These are phyloP conservation scores for Frankliniella fusca DNA, from an alignment of 2,888 invertebrate genomes.

Conservation along the genomic window DNA sequence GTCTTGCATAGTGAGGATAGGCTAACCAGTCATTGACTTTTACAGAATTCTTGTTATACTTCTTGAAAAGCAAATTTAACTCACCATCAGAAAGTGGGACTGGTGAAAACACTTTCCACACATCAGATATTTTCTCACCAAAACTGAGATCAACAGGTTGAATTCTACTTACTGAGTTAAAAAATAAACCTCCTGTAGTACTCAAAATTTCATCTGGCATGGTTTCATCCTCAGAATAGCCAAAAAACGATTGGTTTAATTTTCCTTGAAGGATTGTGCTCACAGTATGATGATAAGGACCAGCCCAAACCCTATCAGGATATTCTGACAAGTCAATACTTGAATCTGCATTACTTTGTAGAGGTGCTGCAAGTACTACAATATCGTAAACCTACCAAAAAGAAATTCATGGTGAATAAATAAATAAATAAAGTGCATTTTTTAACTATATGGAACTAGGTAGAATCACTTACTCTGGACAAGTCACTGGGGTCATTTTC, in stretches of 20 bases:
- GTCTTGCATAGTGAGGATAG: conserved; percentile 52
- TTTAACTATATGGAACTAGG: no score
- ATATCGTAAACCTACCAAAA: conserved; percentile 50
- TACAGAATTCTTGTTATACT: conserved; percentile 42
- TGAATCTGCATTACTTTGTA: conserved; percentile 42
- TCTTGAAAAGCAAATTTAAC: conserved; percentile 50
- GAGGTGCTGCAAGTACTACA: conserved; percentile 57
- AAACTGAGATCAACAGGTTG: conserved; percentile 44
- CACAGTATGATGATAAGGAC: conserved; percentile 53
- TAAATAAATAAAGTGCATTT: background rate
- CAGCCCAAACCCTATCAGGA: conserved; percentile 45
- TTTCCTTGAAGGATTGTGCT: conserved; percentile 55
- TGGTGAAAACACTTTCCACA: conserved; percentile 59
- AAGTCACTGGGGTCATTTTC: conserved; percentile 9
- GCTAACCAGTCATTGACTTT: conserved; percentile 53
- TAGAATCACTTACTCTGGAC: background rate
- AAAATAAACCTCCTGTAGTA: conserved; percentile 49
- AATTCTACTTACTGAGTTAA: conserved; percentile 50
- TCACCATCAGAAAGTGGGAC: conserved; percentile 47
- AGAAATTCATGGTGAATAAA: background rate
- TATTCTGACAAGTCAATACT: conserved; percentile 41
- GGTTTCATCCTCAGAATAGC: conserved; percentile 43
- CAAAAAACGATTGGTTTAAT: conserved; percentile 50
- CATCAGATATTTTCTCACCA: conserved; percentile 41
- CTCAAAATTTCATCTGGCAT: conserved; percentile 48